Base-by-base conservation (phyloP, 2,797 vertebrate genomes). In the Carduelis carduelis region DNA sequence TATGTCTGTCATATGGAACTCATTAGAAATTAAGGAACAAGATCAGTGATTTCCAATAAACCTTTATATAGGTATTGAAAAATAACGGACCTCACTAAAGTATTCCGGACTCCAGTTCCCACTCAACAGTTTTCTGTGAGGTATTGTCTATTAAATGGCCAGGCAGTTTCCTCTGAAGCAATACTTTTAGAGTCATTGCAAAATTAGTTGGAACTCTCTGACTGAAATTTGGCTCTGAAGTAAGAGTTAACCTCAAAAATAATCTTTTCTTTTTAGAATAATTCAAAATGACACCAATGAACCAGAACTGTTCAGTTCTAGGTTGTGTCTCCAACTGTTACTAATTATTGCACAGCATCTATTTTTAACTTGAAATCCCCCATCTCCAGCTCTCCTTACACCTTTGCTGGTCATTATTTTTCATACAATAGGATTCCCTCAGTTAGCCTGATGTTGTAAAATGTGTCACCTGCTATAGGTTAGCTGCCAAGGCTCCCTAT, bases 181-280 rank as follows among this genome's bases (percentile, higher is more conserved):
- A 47, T 82, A 57, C 57, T 78, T 16, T 69, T 69, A 64, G n/a
- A 85, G 37, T 63, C 23, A 83, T 77, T 93, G 41, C 35, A 93
- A 94, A 91, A 92, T 46, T 9, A 70, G 23, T 80, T 59, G 57
- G 49, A 93, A 28, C 19, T 63, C 50, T 82, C 63, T 70, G 88
- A 60, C 26, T 70, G 53, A 85, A 84, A 77, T 87, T 91, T 92
- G 71, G 41, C 78, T 77, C 81, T 70, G 56, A 91, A 80, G 24
- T 83, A 55, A 61, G 11, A 87, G 55, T 41, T 89, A 93, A 84
- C 66, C 72, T 93, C 79, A 93, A 80, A 90, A 89, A 68, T 74
- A 76, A 63, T 83, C 26, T 70, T 87, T 74, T 27, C 9, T 24
- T 69, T 93, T 91, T 53, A 14, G 34, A 79, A 89, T 30, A 79